Conservation (phyloP, 2,113 vertebrate genomes). For the Parotia lawesii region DNA sequence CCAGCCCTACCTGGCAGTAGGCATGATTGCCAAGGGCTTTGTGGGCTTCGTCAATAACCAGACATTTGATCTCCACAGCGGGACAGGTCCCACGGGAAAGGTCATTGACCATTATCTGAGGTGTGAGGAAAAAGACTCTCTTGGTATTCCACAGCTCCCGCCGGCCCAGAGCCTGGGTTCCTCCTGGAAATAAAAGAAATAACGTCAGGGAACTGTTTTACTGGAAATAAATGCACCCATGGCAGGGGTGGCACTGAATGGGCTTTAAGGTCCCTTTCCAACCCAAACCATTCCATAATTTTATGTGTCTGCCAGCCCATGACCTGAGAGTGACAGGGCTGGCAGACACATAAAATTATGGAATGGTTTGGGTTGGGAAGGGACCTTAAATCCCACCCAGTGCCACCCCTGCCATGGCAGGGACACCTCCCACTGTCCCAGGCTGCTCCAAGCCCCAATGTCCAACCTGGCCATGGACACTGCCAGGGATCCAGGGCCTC, state of each 20-base stretch:
- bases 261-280: no score
- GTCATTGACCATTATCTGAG: conserved; percentile 96
- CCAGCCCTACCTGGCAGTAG: conserved; percentile 86
- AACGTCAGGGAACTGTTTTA: accelerated
- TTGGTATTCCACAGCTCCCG: conserved; percentile 81
- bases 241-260: no score
- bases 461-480: not conserved
- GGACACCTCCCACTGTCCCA: not conserved
- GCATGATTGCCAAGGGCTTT: conserved; percentile 94
- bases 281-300: no score
- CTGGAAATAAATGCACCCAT: not conserved
- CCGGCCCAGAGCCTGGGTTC: conserved; percentile 80
- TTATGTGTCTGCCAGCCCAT: no score
- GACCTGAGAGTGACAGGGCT: accelerated
- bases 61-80: conserved; percentile 83
- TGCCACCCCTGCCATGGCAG: not conserved
- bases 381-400: accelerated
- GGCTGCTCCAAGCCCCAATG: accelerated
- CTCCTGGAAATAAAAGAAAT: conserved; percentile 71
- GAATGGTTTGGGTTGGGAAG: not conserved
- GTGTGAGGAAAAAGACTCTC: conserved; percentile 92
- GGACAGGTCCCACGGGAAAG: conserved; percentile 87
- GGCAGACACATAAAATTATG: not conserved
- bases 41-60: conserved; percentile 96
- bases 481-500: not conserved